A percentile compares a stretch with the other conserved stretches of the same genome.
phyloP scores from a whole-genome alignment of 2,888 invertebrate species.

The Eupithecia vulgata region DNA sequence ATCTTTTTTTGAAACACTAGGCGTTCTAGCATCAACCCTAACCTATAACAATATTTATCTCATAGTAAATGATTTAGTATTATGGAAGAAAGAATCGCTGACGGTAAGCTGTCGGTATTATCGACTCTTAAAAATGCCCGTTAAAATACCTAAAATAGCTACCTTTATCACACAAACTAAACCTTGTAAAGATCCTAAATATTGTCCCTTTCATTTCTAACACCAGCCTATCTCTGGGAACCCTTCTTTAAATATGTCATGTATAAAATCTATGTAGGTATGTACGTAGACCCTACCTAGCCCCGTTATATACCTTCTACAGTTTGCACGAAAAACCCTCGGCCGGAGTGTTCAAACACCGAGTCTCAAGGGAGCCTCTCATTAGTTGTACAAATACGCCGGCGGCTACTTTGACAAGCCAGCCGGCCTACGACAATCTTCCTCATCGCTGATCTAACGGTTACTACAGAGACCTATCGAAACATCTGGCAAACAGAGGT shows the following conservation, averaged over 20 bases:
- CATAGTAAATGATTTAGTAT: too few relatives aligned
- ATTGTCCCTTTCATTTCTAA: not conserved
- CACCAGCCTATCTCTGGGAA: not conserved
- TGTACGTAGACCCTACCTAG: not conserved
- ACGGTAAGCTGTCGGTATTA: too few relatives aligned
- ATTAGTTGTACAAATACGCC: constrained; percentile 83
- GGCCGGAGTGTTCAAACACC: constrained; percentile 73
- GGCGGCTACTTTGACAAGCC: constrained; percentile 81
- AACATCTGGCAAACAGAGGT: constrained; percentile 70
- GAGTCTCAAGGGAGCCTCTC: constrained; percentile 80
- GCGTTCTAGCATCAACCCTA: too few relatives aligned
- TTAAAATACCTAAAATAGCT: not conserved
- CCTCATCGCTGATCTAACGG: constrained; percentile 75
- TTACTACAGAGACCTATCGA: constrained; percentile 70
- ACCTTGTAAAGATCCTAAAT: not conserved
- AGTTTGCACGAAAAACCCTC: constrained; percentile 68
- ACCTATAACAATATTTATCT: too few relatives aligned
- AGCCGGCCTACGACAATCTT: constrained; percentile 66
- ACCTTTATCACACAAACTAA: not conserved
- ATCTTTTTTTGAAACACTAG: too few relatives aligned
- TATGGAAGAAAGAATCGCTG: too few relatives aligned
- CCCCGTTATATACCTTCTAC: constrained; percentile 44
- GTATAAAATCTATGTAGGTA: not conserved
- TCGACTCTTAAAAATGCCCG: not conserved
- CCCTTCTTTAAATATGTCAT: not conserved